A percentile compares a stretch with the other conserved stretches of the same genome.
Evolutionary conservation across 2,888 invertebrate species (phyloP).

Genomic region (Tiliacea citrago): DNA sequence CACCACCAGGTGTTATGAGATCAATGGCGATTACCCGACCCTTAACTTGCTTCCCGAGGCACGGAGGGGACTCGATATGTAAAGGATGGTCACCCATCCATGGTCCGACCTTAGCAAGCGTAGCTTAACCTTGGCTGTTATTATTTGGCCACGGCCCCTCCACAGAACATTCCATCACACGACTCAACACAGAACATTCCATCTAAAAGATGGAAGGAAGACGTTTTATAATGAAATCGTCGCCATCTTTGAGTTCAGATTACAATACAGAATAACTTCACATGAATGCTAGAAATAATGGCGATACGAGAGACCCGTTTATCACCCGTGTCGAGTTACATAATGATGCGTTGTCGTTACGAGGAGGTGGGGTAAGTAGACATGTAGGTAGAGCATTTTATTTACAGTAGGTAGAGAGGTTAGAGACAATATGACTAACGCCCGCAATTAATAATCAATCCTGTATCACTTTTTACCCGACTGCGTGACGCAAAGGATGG

Average conservation of each 20-base stretch:
- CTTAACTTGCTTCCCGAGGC: too few species aligned
- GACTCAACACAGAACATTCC: neutral
- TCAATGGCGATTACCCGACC: too few species aligned
- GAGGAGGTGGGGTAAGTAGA: slow-evolving; percentile 22
- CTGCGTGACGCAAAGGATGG: too few species aligned
- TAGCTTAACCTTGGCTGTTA: neutral
- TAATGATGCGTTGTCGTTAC: slow-evolving; percentile 36
- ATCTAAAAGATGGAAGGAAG: slow-evolving; percentile 8
- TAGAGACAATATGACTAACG: too few species aligned
- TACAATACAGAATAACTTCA: slow-evolving; percentile 64
- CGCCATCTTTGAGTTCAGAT: slow-evolving; percentile 46
- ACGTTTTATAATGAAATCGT: slow-evolving; percentile 24
- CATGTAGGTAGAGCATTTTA: slow-evolving; percentile 4
- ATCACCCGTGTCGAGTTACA: slow-evolving; percentile 61
- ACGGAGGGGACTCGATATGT: too few species aligned
- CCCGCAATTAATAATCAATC: too few species aligned
- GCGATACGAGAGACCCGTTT: slow-evolving; percentile 64
- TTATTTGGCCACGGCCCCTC: neutral
- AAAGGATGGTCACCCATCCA: too few species aligned
- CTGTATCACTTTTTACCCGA: too few species aligned
- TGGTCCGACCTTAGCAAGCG: neutral
- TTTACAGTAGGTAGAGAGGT: too few species aligned
- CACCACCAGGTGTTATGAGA: too few species aligned
- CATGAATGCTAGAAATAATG: slow-evolving; percentile 67
- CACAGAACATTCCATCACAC: neutral